These are phyloP conservation scores for Hemicordylus capensis DNA, from an alignment of 2,113 vertebrate genomes.

Conservation along the genomic window DNA sequence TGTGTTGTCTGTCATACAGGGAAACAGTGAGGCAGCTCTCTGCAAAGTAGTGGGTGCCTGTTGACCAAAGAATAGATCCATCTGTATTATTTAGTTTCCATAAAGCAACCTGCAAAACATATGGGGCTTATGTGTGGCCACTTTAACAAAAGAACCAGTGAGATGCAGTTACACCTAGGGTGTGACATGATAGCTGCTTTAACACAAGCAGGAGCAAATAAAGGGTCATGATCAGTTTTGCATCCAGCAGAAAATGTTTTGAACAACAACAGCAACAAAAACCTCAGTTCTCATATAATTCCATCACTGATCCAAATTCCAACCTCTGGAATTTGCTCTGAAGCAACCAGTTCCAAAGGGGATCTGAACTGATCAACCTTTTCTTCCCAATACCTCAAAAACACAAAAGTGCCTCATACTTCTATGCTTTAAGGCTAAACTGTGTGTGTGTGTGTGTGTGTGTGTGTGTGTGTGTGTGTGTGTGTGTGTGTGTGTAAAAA, in stretches of 20 bases:
- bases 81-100: not conserved
- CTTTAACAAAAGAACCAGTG: not conserved
- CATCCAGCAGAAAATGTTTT: not conserved
- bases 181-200: conserved; percentile 9
- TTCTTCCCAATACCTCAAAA: not conserved
- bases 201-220: conserved; percentile 11
- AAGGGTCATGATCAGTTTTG: not conserved
- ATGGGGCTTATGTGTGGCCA: no score
- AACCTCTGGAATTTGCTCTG: not conserved
- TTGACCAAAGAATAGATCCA: not conserved
- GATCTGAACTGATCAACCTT: not conserved
- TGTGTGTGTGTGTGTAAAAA: no score
- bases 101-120: not conserved
- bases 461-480: no score
- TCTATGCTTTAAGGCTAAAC: not conserved
- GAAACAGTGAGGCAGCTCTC: not conserved
- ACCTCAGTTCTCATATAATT: not conserved
- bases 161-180: not conserved
- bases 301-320: not conserved
- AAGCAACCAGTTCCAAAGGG: not conserved
- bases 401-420: no score
- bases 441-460: no score
- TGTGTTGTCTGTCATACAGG: not conserved
- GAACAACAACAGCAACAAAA: not conserved
- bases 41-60: not conserved